Evolutionary conservation across 2,888 invertebrate species (phyloP), one percentile per base, ranked within the genome.

Genomic region (Drepanosiphum platanoidis): DNA sequence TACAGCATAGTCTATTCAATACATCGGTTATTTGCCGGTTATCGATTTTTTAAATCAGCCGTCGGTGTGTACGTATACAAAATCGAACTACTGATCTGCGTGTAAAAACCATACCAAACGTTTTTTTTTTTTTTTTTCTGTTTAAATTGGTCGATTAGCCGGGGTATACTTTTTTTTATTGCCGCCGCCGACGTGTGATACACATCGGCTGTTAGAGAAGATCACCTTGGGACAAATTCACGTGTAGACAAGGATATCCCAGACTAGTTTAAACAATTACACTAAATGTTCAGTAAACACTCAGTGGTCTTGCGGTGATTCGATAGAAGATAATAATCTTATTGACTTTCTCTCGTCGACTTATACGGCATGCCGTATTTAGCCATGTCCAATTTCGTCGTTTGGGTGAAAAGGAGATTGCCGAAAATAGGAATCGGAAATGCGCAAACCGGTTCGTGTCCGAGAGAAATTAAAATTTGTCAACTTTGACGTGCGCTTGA

Each of bases 221-320:
- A 84, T 84, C 68, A 22, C 83, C 83, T 84, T 68, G 83, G 58
- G 75, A 75, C 34, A 22, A 83, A 74, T 46, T 42, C 27, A 70
- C 58, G 27, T 34, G 46, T 58, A 27, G 58, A n/a, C 52, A 42
- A 71, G 32, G 34, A 70, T 27, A 34, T 70, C 80, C 68, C 80
- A 27, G 36, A 66, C 32, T 32, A 36, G 18, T 78, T 61, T n/a
- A 61, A n/a, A 75, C 30, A 18, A 39, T 78, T 64, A 22, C 8
- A 39, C 9, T 36, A 78, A 61, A 78, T 64, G 39, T 64, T n/a
- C 30, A 30, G 39, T 30, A 22, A 5, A 2, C 3, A 39, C 30
- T 39, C 27, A 27, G 13, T 42, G 27, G 27, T 72, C 30, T 22
- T 13, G 42, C 30, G 32, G 11, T 42, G 22, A 66, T 81, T 27